These are phyloP conservation scores for Eidolon dupreanum DNA, from an alignment of 2,797 vertebrate species.

Conservation along the genomic window DNA sequence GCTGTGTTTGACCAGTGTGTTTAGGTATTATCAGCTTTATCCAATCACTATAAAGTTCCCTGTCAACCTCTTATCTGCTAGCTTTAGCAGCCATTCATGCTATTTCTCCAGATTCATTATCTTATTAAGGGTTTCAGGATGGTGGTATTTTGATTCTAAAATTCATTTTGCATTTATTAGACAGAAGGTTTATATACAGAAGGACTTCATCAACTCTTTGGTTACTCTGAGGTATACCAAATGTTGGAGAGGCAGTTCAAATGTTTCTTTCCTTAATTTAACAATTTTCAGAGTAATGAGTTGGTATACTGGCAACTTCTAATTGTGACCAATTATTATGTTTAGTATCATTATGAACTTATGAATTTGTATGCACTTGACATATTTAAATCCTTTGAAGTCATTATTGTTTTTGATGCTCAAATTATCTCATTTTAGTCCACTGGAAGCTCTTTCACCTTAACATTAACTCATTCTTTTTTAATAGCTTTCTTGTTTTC, in stretches of 20 bases:
- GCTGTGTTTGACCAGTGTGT: neutral
- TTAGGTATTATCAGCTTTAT: neutral
- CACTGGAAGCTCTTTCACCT: neutral
- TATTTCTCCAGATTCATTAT: slow-evolving; percentile 27
- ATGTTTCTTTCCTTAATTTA: slow-evolving; percentile 10
- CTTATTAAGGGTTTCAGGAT: neutral
- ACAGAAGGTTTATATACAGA: neutral
- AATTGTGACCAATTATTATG: slow-evolving; percentile 25
- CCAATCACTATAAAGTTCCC: neutral
- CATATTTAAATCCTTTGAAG: neutral
- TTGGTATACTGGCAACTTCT: neutral
- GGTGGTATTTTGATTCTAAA: neutral
- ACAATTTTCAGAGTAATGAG: neutral
- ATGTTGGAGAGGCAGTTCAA: neutral
- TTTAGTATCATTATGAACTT: slow-evolving; percentile 43
- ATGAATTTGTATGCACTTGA: neutral
- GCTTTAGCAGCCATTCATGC: neutral
- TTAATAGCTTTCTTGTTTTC: slow-evolving; percentile 36
- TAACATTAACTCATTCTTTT: neutral
- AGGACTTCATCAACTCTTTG: neutral
- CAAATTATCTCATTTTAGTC: neutral
- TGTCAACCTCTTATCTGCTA: neutral
- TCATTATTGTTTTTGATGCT: slow-evolving; percentile 24
- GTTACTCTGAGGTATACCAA: slow-evolving; percentile 20
- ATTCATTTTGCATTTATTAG: slow-evolving; percentile 51